phyloP scores from a whole-genome alignment of 1,140 invertebrate genomes.

The Thalassaphorura encarpata region DNA sequence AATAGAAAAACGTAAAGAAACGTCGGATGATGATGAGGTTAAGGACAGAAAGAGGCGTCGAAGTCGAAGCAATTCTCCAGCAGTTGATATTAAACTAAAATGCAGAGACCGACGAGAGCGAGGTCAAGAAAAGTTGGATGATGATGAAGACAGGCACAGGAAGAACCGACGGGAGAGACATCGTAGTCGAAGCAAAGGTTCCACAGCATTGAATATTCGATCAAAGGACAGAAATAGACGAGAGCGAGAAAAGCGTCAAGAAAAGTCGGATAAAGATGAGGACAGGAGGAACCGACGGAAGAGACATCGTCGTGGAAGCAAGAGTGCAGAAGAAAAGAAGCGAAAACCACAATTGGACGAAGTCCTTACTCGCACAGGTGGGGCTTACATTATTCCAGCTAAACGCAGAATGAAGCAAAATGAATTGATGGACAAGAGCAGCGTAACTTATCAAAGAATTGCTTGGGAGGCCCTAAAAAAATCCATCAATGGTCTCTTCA shows the following conservation, averaged over 20 bases:
- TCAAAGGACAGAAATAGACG: neutral
- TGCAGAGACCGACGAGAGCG: too few relatives aligned
- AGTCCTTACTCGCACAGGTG: constrained; percentile 77
- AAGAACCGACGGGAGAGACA: neutral
- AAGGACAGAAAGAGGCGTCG: too few relatives aligned
- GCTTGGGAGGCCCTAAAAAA: constrained; percentile 99
- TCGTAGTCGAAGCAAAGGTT: neutral
- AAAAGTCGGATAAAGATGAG: neutral
- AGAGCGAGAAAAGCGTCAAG: neutral
- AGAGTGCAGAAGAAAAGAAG: constrained; percentile 28
- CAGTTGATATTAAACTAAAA: too few relatives aligned
- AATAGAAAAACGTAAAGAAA: too few relatives aligned
- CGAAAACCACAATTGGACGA: constrained; percentile 48
- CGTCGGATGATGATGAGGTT: too few relatives aligned
- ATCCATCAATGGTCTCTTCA: constrained; percentile 96
- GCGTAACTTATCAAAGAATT: constrained; percentile 85
- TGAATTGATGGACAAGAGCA: constrained; percentile 84
- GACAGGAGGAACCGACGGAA: constrained; percentile 5
- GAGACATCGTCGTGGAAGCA: constrained; percentile 29
- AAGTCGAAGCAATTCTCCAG: too few relatives aligned
- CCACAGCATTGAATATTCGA: too few relatives aligned
- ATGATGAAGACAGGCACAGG: too few relatives aligned
- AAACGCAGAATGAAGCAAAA: constrained; percentile 89
- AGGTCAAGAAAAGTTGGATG: too few relatives aligned
- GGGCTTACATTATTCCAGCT: constrained; percentile 97